Conservation (phyloP, 1,140 invertebrate species). For the Forficula auricularia region DNA sequence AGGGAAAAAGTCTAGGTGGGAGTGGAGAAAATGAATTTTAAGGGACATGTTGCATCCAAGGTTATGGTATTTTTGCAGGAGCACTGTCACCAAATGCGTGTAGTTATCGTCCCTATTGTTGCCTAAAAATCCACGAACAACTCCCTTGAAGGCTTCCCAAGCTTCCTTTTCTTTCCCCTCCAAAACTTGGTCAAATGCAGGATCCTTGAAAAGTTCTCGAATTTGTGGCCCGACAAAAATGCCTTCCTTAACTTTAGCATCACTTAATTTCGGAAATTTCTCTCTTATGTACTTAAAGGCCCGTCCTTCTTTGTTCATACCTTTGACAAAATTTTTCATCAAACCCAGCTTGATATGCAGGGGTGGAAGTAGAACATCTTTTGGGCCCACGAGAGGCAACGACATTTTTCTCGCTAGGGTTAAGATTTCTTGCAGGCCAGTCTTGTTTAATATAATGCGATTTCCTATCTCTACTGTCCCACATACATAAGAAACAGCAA, state of each 20-base stretch:
- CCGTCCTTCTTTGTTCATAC: conserved; percentile 18
- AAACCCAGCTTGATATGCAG: conserved; percentile 24
- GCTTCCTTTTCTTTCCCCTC: conserved; percentile 13
- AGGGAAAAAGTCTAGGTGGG: conserved; percentile 19
- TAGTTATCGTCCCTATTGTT: conserved; percentile 3
- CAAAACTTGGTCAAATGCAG: conserved; percentile 13
- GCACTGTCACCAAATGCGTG: conserved; percentile 5
- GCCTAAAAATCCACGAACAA: neutral
- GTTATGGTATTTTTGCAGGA: conserved; percentile 13
- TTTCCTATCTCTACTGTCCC: conserved; percentile 13
- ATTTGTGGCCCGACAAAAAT: conserved; percentile 21
- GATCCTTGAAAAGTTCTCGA: conserved; percentile 15
- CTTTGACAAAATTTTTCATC: conserved; percentile 26
- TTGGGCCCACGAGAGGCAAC: conserved; percentile 12
- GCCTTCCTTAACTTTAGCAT: conserved; percentile 21
- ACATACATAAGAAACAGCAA: conserved; percentile 15
- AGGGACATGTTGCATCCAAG: conserved; percentile 25
- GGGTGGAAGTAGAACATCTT: conserved; percentile 15
- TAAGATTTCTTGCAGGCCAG: neutral
- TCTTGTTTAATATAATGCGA: conserved; percentile 10
- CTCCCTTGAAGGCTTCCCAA: conserved; percentile 11
- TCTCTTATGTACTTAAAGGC: conserved; percentile 19
- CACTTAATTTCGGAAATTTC: conserved; percentile 19
- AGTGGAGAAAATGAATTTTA: conserved; percentile 23
- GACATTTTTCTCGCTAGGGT: neutral